Evolutionary conservation across 2,113 vertebrate genomes (phyloP).

Genomic region (Ammodytes marinus): DNA sequence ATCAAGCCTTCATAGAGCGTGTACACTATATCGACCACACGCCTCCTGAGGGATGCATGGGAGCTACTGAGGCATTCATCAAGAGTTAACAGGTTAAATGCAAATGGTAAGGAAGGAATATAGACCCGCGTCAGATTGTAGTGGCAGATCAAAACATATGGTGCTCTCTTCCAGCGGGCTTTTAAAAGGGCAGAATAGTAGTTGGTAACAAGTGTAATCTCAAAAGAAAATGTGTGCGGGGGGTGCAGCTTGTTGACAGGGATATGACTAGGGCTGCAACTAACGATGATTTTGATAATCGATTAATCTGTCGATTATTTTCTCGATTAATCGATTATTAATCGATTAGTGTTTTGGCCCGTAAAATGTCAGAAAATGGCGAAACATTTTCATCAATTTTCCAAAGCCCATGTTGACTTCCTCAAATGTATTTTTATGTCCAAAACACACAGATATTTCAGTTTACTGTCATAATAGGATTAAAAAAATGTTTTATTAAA

Average conservation of each 20-base stretch:
- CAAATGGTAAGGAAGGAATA: slow-evolving; percentile 50
- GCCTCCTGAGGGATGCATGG: slow-evolving; percentile 22
- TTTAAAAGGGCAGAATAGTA: neutral
- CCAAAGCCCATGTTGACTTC: no score
- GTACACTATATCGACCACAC: slow-evolving; percentile 47
- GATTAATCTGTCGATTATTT: no score
- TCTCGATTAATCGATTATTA: no score
- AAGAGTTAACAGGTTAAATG: slow-evolving; percentile 46
- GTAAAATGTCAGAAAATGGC: no score
- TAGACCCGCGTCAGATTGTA: slow-evolving; percentile 40
- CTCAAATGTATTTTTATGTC: no score
- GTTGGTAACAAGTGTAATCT: slow-evolving; percentile 1
- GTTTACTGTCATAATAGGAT: no score
- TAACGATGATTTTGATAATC: no score
- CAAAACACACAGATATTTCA: no score
- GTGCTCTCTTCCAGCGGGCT: neutral
- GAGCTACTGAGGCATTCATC: slow-evolving; percentile 50
- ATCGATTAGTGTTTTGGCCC: no score
- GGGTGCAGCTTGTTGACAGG: neutral
- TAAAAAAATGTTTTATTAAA: no score
- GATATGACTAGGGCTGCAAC: neutral
- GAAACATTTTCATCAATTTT: no score
- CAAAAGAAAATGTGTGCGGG: neutral
- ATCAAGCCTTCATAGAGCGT: slow-evolving; percentile 48
- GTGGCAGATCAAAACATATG: slow-evolving; percentile 38